Evolutionary conservation across 2,888 invertebrate species (phyloP).

Genomic region (Synanthedon tipuliformis): DNA sequence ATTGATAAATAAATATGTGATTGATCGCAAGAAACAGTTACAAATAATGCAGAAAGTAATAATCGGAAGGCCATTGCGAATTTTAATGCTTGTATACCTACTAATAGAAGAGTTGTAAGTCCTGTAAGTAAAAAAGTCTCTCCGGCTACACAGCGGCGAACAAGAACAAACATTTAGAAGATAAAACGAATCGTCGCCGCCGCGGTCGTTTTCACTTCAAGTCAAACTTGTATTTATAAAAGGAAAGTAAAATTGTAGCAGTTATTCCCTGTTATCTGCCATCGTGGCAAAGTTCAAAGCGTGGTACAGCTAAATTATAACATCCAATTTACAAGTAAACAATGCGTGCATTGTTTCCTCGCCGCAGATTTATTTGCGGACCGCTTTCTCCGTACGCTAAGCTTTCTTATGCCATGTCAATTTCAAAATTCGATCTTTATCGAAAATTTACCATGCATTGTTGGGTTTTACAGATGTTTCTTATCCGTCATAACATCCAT

Average conservation of each 20-base stretch:
- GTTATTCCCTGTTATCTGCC: background rate
- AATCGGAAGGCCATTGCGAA: too few species aligned
- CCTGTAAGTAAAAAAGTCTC: too few species aligned
- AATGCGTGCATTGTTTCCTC: constrained; percentile 61
- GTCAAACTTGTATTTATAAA: background rate
- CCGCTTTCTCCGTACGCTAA: constrained; percentile 47
- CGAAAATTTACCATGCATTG: constrained; percentile 13
- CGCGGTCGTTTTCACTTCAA: background rate
- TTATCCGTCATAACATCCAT: too few species aligned
- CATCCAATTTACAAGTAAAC: constrained; percentile 51
- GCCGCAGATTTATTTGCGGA: constrained; percentile 47
- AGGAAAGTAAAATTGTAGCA: background rate
- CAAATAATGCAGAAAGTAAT: too few species aligned
- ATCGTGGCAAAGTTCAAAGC: constrained; percentile 27
- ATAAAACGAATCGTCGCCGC: too few species aligned
- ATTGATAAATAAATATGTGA: too few species aligned
- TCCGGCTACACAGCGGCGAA: too few species aligned
- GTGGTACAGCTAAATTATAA: constrained; percentile 35
- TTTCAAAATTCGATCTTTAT: constrained; percentile 45
- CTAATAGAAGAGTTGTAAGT: too few species aligned
- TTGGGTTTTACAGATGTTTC: too few species aligned
- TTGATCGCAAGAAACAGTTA: too few species aligned
- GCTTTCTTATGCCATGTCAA: constrained; percentile 48
- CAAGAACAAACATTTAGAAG: too few species aligned
- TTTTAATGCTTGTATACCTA: too few species aligned